phyloP scores from a whole-genome alignment of 1,140 invertebrate species.

The Venturia canescens region DNA sequence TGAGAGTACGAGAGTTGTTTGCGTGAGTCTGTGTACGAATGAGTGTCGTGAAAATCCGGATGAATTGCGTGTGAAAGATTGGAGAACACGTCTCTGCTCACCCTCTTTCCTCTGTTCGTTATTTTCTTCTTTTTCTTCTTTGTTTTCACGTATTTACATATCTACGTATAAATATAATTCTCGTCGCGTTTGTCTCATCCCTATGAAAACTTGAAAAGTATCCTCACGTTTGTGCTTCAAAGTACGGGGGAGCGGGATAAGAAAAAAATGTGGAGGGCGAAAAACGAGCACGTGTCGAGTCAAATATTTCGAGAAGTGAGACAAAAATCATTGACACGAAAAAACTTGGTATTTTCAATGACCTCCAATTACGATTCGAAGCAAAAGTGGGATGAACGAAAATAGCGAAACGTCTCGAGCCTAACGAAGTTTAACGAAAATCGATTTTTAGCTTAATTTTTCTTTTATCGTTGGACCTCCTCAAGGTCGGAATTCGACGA shows the following conservation, averaged over 20 bases:
- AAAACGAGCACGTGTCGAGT: constrained; percentile 45
- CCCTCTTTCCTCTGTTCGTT: background rate
- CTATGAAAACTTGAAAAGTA: background rate
- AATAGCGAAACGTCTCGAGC: background rate
- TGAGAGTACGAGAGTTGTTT: constrained; percentile 76
- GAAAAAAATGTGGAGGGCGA: constrained; percentile 46
- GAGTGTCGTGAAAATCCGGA: constrained; percentile 50
- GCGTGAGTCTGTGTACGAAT: constrained; percentile 61
- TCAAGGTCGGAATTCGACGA: background rate
- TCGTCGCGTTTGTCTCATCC: background rate
- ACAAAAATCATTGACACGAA: constrained; percentile 22
- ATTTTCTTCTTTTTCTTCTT: background rate
- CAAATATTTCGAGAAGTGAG: constrained; percentile 16
- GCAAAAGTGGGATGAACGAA: background rate
- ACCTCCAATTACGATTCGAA: too few species aligned
- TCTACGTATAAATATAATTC: background rate
- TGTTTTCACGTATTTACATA: too few species aligned
- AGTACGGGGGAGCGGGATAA: constrained; percentile 2
- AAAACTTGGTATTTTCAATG: background rate
- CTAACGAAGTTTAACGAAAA: background rate
- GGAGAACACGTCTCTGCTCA: constrained; percentile 42
- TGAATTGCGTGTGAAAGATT: constrained; percentile 49
- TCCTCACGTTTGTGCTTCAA: background rate
- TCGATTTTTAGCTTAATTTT: background rate
- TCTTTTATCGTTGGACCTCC: background rate